Evolutionary conservation across 2,888 invertebrate species (phyloP), one percentile per base, ranked within the genome.

Genomic region (Platycnemis pennipes): DNA sequence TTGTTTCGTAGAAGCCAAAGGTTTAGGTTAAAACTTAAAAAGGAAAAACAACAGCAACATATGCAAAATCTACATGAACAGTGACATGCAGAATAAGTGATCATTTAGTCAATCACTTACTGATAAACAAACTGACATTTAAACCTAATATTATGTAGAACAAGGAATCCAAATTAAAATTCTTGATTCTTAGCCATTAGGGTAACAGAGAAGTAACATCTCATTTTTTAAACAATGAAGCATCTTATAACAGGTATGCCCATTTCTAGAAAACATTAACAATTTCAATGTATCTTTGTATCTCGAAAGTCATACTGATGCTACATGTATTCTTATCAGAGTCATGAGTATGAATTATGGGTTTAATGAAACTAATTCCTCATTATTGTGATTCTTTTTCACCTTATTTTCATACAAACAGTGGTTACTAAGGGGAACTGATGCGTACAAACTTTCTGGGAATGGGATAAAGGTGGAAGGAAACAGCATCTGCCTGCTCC

Each of bases 71-170:
- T 37, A 77, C 77, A 77, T n/a, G 22, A 63, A 0, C 13, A 26
- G 37, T 37, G 31, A 37, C 77, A 77, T 77, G 77, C 77, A 77
- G 77, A 77, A 77, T n/a, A 77, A 77, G n/a, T n/a, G n/a, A 77
- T 37, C 37, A 31, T 11, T 31, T 16, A 77, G 37, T 37, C 49
- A 11, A 49, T 77, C 37, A 77, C 16, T 5, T 13, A 8, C 31
- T 2, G 8, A 37, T 49, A 37, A 26, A 4, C 11, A 37, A 1
- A 77, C 37, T 37, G 37, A 8, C n/a, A 31, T 37, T 77, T 13
- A 37, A 37, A 26, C 63, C 26, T 26, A 77, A 8, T 16, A 77
- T 37, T 13, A n/a, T n/a, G n/a, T n/a, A 63, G 63, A 37, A 13
- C 2, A 5, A 77, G n/a, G 3, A 2, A 31, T 77, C 7, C 13